Evolutionary conservation across 2,888 invertebrate species (phyloP).

Genomic region (Stegana nigrithorax): DNA sequence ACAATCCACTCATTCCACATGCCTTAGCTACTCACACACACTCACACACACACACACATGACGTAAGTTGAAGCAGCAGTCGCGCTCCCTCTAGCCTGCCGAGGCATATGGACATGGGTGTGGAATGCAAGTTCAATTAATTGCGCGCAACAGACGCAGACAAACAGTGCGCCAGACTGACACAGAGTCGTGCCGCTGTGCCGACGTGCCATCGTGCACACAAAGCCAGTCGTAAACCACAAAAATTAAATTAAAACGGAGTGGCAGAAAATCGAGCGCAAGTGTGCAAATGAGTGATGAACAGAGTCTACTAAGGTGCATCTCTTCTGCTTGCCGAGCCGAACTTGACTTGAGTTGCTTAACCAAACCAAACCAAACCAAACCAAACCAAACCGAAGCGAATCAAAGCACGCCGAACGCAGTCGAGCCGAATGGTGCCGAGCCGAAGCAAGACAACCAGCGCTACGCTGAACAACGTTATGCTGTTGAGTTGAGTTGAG

Average conservation of each 20-base stretch:
- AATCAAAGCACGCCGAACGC: no score
- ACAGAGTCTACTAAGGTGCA: constrained; percentile 43
- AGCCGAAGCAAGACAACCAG: no score
- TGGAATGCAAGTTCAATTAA: constrained; percentile 64
- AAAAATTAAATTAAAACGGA: constrained; percentile 66
- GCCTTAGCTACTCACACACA: neutral
- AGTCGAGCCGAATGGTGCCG: no score
- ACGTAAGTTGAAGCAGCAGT: no score
- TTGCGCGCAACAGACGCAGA: constrained; percentile 55
- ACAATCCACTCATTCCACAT: neutral
- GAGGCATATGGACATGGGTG: no score
- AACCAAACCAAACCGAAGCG: no score
- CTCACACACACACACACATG: constrained; percentile 25
- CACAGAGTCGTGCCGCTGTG: constrained; percentile 1
- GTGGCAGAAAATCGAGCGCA: constrained; percentile 26
- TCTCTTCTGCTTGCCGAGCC: no score
- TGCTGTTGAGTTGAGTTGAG: constrained; percentile 49
- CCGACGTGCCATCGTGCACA: no score
- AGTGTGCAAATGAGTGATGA: constrained; percentile 49
- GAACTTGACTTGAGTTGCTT: neutral
- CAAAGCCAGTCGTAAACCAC: constrained; percentile 53
- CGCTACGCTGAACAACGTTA: no score
- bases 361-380: no score
- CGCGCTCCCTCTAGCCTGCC: no score
- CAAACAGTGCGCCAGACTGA: constrained; percentile 34